phyloP scores from a whole-genome alignment of 2,797 vertebrate species.

The Steatocranus sp. region DNA sequence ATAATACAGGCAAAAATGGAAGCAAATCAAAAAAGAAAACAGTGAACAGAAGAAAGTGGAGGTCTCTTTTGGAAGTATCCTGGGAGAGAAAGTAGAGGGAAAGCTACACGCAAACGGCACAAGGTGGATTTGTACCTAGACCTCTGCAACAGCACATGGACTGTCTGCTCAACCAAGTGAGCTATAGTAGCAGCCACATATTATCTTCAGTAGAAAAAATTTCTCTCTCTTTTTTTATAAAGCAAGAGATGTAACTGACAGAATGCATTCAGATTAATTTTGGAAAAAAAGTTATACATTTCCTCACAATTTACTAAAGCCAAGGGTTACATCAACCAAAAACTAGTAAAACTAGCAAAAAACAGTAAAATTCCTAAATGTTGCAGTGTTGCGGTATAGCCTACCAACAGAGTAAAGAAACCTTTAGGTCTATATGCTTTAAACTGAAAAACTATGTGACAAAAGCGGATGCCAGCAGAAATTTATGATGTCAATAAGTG shows the following conservation, averaged over 20 bases:
- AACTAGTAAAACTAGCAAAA: not conserved
- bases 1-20: not conserved
- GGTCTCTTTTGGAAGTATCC: not conserved
- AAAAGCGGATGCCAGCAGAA: not conserved
- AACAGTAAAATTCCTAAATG: not conserved
- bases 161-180: not conserved
- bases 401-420: not conserved
- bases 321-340: not conserved
- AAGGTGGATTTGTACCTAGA: not conserved
- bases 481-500: not conserved
- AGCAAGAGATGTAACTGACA: not conserved
- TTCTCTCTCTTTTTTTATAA: not conserved
- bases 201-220: not conserved
- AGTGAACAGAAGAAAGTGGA: not conserved
- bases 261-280: not conserved
- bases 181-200: not conserved
- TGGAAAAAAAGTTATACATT: not conserved
- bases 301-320: not conserved
- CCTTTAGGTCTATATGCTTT: not conserved
- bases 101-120: not conserved
- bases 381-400: not conserved
- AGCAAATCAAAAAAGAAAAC: not conserved
- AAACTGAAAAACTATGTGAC: not conserved
- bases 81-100: not conserved
- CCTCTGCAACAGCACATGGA: not conserved